Percentiles rank a stretch among this genome's conserved stretches.
Conservation (phyloP, 2,797 vertebrate species). For the Chelmon rostratus region DNA sequence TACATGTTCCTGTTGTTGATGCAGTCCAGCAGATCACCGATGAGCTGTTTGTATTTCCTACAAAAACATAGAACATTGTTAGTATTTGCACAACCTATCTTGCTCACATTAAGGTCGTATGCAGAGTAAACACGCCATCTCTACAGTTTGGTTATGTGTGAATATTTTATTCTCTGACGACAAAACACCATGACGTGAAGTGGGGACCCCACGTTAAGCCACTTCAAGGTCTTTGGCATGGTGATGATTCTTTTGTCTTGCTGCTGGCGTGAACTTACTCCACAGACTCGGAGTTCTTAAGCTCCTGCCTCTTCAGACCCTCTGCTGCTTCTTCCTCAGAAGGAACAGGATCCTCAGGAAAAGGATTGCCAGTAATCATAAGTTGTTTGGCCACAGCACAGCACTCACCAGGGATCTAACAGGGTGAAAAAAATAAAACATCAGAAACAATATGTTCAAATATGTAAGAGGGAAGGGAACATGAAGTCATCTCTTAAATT, state of each 20-base stretch:
- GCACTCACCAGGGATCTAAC: slow-evolving; percentile 90
- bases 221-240: neutral
- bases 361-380: slow-evolving; percentile 83
- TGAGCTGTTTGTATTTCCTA: slow-evolving; percentile 94
- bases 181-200: neutral
- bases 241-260: slow-evolving; percentile 1
- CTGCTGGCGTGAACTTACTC: slow-evolving; percentile 82
- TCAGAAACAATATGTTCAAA: neutral
- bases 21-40: slow-evolving; percentile 90
- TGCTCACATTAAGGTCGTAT: neutral
- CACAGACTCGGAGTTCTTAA: slow-evolving; percentile 89
- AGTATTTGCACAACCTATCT: neutral
- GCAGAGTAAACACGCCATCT: neutral
- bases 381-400: slow-evolving; percentile 87
- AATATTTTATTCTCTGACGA: neutral
- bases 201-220: neutral
- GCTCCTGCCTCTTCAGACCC: slow-evolving; percentile 87
- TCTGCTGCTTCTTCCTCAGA: slow-evolving; percentile 85
- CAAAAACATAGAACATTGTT: slow-evolving; percentile 43
- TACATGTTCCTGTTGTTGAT: slow-evolving; percentile 95
- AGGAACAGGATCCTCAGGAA: slow-evolving; percentile 77
- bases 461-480: neutral
- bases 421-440: neutral
- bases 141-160: neutral
- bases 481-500: neutral